Evolutionary conservation across 1,140 invertebrate species (phyloP).

Genomic region (Cyrtorhinus lividipennis): DNA sequence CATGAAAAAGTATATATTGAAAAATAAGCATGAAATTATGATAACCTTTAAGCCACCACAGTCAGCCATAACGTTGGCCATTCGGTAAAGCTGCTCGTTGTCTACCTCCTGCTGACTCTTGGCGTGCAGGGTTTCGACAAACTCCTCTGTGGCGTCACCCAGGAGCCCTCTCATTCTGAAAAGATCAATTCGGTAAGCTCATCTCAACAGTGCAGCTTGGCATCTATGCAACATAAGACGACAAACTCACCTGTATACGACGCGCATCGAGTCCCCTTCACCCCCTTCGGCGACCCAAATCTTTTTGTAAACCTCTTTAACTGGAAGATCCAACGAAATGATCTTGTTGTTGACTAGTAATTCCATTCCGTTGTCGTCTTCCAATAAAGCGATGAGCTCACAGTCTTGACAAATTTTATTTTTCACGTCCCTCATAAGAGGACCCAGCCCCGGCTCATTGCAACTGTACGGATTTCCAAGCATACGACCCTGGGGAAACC

Average conservation of each 20-base stretch:
- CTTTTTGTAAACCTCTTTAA: constrained; percentile 77
- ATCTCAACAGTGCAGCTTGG: too few relatives aligned
- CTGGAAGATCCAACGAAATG: constrained; percentile 87
- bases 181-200: too few relatives aligned
- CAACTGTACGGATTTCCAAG: constrained; percentile 94
- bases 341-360: constrained; percentile 97
- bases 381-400: constrained; percentile 85
- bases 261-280: constrained; percentile 66
- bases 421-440: constrained; percentile 95
- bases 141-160: constrained; percentile 96
- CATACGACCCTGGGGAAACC: constrained; percentile 78
- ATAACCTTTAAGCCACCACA: constrained; percentile 71
- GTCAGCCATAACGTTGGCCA: constrained; percentile 59
- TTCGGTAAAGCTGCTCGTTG: constrained; percentile 82
- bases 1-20: too few relatives aligned
- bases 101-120: constrained; percentile 81
- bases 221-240: not conserved
- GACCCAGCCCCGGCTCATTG: constrained; percentile 81
- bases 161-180: constrained; percentile 74
- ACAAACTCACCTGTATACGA: constrained; percentile 62
- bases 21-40: not conserved
- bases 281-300: constrained; percentile 30
- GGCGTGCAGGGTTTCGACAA: constrained; percentile 80
- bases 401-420: constrained; percentile 98
- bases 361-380: constrained; percentile 98